A percentile compares a stretch with the other conserved stretches of the same genome.
Evolutionary conservation across 1,140 invertebrate species (phyloP).

Genomic region (Heliothis subflexa): DNA sequence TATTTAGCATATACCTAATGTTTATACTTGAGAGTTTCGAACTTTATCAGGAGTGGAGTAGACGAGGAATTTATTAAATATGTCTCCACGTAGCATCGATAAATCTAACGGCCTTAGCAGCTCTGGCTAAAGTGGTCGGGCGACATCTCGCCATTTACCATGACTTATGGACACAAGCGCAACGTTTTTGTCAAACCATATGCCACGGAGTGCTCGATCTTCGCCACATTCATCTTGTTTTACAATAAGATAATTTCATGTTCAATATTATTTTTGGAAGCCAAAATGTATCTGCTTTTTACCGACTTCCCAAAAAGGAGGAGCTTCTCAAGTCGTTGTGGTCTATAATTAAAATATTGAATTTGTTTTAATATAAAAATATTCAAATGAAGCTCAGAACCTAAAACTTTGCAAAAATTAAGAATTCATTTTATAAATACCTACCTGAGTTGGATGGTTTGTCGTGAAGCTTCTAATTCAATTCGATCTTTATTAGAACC

Average conservation of each 20-base stretch:
- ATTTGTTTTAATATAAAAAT: background rate
- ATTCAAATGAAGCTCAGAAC: too few relatives aligned
- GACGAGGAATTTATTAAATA: conserved; percentile 53
- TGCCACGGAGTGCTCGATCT: conserved; percentile 43
- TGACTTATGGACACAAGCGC: conserved; percentile 55
- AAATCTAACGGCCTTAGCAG: conserved; percentile 58
- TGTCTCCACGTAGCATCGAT: conserved; percentile 54
- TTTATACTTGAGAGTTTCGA: conserved; percentile 10
- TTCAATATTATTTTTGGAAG: too few relatives aligned
- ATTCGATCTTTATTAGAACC: conserved; percentile 52
- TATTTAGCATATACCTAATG: conserved; percentile 2
- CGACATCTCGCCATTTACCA: conserved; percentile 51
- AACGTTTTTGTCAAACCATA: conserved; percentile 52
- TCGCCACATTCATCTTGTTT: conserved; percentile 24
- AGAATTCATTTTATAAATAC: background rate
- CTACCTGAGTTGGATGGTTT: background rate
- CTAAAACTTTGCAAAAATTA: too few relatives aligned
- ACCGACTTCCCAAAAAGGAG: too few relatives aligned
- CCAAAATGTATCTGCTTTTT: too few relatives aligned
- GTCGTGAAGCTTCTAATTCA: conserved; percentile 31
- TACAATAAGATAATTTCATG: conserved; percentile 6
- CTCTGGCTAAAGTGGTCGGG: conserved; percentile 52
- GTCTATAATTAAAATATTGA: background rate
- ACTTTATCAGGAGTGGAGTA: conserved; percentile 30
- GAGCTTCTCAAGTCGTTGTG: too few relatives aligned